phyloP scores from a whole-genome alignment of 2,888 invertebrate species.

The Drosophila sordidula region DNA sequence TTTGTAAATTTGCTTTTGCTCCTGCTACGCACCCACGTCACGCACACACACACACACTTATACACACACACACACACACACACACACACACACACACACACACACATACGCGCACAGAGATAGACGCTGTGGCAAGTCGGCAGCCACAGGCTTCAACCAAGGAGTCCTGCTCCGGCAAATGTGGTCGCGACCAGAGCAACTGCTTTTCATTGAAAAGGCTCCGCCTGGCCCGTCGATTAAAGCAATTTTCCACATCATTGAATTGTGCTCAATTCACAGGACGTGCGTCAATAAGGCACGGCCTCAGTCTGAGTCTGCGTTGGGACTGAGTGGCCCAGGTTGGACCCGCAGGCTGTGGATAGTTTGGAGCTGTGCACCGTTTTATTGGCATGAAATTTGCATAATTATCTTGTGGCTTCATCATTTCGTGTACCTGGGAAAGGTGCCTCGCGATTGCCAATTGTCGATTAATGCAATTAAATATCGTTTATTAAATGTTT shows the following conservation, averaged over 20 bases:
- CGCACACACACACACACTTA: neutral
- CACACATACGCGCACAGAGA: neutral
- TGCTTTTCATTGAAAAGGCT: neutral
- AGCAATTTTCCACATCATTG: conserved; percentile 77
- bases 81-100: neutral
- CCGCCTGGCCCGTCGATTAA: conserved; percentile 49
- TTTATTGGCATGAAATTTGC: conserved; percentile 30
- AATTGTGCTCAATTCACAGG: conserved; percentile 60
- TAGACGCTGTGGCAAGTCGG: neutral
- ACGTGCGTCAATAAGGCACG: conserved; percentile 67
- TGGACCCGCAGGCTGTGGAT: neutral
- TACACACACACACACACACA: neutral
- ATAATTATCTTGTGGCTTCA: conserved; percentile 35
- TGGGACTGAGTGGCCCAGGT: neutral
- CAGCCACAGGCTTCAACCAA: too few relatives aligned
- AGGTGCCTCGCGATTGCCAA: conserved; percentile 9
- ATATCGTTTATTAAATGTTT: conserved; percentile 5
- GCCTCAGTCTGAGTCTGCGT: neutral
- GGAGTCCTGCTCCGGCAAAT: neutral
- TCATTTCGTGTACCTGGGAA: conserved; percentile 1
- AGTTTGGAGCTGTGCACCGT: conserved; percentile 11
- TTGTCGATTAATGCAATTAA: conserved; percentile 19
- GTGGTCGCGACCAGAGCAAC: conserved; percentile 10
- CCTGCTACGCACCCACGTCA: conserved; percentile 6
- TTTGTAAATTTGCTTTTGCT: conserved; percentile 18